A percentile compares a stretch with the other conserved stretches of the same genome.
Evolutionary conservation across 2,113 vertebrate species (phyloP).

Genomic region (Rallus limicola): DNA sequence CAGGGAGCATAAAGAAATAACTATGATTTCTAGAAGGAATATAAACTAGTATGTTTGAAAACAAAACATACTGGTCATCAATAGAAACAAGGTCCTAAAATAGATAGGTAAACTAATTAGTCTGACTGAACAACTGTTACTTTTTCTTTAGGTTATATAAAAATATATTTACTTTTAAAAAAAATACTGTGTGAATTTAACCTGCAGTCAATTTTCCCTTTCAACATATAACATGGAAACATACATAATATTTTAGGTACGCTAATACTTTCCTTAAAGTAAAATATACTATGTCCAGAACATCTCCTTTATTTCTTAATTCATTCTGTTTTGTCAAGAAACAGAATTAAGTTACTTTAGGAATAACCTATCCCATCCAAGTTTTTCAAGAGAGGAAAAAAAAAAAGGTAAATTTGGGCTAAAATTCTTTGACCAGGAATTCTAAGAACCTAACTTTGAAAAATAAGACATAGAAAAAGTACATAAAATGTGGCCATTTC

Average conservation of each 20-base stretch:
- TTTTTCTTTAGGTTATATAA: not conserved
- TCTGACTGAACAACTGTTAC: not conserved
- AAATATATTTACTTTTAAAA: too few relatives aligned
- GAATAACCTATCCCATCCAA: not conserved
- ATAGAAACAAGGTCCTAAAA: not conserved
- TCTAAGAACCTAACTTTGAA: not conserved
- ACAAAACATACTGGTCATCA: rapidly evolving
- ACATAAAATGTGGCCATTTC: not conserved
- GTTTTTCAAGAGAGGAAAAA: not conserved
- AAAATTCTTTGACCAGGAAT: not conserved
- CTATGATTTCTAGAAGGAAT: not conserved
- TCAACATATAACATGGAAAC: not conserved
- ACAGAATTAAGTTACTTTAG: not conserved
- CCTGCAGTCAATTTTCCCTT: not conserved
- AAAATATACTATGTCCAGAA: not conserved
- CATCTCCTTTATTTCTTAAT: not conserved
- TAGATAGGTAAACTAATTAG: not conserved
- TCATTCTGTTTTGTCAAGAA: not conserved
- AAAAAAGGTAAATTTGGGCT: not conserved
- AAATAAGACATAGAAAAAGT: not conserved
- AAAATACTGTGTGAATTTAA: not conserved
- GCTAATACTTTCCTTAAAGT: not conserved
- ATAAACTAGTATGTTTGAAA: not conserved
- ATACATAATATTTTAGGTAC: not conserved
- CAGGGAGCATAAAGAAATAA: not conserved